These are phyloP conservation scores for Amazona vittata DNA, from an alignment of 2,113 vertebrate species.

Conservation along the genomic window DNA sequence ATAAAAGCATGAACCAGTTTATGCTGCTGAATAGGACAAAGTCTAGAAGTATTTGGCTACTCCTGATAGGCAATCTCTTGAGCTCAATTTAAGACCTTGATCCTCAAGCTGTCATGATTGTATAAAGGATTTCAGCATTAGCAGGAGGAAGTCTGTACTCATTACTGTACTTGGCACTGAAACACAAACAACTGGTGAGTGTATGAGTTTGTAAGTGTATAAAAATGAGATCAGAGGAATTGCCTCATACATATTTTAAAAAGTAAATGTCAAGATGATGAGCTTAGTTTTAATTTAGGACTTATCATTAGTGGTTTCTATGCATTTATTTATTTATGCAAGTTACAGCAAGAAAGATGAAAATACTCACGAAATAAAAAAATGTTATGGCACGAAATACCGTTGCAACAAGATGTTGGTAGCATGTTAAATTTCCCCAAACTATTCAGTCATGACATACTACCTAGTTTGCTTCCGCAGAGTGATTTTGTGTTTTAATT, in stretches of 20 bases:
- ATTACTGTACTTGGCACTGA: background rate
- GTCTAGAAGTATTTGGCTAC: background rate
- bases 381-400: background rate
- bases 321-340: slow-evolving; percentile 60
- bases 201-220: background rate
- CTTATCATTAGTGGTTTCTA: slow-evolving; percentile 14
- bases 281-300: slow-evolving; percentile 43
- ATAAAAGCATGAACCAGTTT: background rate
- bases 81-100: background rate
- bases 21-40: background rate
- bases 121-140: background rate
- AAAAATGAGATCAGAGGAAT: slow-evolving; percentile 39
- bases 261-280: slow-evolving; percentile 10
- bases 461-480: background rate
- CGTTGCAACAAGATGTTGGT: background rate
- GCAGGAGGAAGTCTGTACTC: background rate
- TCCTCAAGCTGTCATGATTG: background rate
- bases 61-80: background rate
- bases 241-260: slow-evolving; percentile 56
- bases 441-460: background rate
- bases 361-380: slow-evolving; percentile 44
- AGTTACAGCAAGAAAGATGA: slow-evolving; percentile 27
- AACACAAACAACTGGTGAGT: slow-evolving; percentile 11
- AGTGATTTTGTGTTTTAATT: background rate
- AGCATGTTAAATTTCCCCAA: background rate